Conservation (phyloP, 2,888 invertebrate species). For the Brenthis hecate region DNA sequence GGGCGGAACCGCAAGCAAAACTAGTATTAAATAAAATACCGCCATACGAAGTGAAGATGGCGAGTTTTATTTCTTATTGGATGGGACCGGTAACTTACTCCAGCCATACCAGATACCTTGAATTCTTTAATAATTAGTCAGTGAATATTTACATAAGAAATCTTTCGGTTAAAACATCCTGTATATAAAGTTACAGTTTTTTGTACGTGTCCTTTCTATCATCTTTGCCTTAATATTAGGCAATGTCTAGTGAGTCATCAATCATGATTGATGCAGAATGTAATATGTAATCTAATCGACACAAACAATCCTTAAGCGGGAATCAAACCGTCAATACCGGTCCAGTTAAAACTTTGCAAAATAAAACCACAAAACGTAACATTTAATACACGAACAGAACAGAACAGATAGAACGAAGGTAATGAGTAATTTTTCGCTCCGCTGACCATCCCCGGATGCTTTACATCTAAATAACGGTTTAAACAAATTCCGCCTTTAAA, state of each 20-base stretch:
- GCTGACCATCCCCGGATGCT: constrained; percentile 45
- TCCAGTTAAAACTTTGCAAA: not conserved
- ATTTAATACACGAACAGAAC: constrained; percentile 21
- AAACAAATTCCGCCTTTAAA: constrained; percentile 28
- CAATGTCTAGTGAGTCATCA: no score
- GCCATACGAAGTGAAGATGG: not conserved
- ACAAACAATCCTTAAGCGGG: no score
- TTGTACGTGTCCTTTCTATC: no score
- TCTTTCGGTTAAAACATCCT: not conserved
- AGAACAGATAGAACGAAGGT: constrained; percentile 37
- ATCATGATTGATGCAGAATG: no score
- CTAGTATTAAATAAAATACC: no score
- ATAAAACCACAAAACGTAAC: constrained; percentile 27
- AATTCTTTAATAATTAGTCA: constrained; percentile 18
- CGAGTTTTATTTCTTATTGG: constrained; percentile 20
- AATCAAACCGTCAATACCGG: not conserved
- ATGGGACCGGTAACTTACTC: constrained; percentile 17
- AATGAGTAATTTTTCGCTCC: constrained; percentile 57
- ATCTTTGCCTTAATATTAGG: no score
- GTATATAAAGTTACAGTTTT: not conserved
- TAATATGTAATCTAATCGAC: no score
- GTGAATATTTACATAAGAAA: not conserved
- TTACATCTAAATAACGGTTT: constrained; percentile 15
- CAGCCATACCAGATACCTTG: constrained; percentile 17
- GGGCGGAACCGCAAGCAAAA: no score